Evolutionary conservation across 2,888 invertebrate genomes (phyloP), one percentile per base, ranked within the genome.

Genomic region (Camponotus fellah): DNA sequence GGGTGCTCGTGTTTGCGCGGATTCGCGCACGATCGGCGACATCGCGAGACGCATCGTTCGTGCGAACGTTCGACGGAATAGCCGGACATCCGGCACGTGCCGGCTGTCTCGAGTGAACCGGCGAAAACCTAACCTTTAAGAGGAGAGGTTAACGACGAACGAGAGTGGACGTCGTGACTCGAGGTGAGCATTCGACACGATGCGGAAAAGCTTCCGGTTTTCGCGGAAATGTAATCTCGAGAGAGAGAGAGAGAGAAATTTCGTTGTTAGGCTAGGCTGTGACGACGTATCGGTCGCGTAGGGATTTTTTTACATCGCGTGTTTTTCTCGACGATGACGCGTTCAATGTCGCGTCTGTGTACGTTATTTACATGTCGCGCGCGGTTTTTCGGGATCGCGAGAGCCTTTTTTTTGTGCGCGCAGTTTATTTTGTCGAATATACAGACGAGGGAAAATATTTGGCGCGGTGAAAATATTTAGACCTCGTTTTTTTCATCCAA

Each of bases 121-220:
- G 89, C 89, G 69, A 86, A 89, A 89, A 86, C 85, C 85, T 90
- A 90, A 90, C 89, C 89, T 89, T 46, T 83, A 89, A 89, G 26
- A 26, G 26, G 26, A 1, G 2, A 64, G 40, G 58, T 82, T 49
- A 75, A 83, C 76, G 64, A 62, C 60, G 53, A 17, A 66, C 37
- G 65, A 66, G 65, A 40, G 34, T 12, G 53, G 26, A 65, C 76
- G 37, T 66, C 37, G 62, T 34, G 26, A n/a, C 26, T 26, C 56
- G 75, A 87, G 84, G 88, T 88, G 43, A 88, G 85, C 40, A 12
- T 53, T 74, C 53, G 8, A 37, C 6, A n/a, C 17, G n/a, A 60
- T 3, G 9, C 49, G 21, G 21, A 21, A 6, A 26, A 74, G 32
- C 26, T 21, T 40, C 10, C 37, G 56, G 9, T 4, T 21, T 4